These are phyloP conservation scores for Microcebus griseorufus DNA, from an alignment of 2,113 vertebrate species.

Conservation along the genomic window DNA sequence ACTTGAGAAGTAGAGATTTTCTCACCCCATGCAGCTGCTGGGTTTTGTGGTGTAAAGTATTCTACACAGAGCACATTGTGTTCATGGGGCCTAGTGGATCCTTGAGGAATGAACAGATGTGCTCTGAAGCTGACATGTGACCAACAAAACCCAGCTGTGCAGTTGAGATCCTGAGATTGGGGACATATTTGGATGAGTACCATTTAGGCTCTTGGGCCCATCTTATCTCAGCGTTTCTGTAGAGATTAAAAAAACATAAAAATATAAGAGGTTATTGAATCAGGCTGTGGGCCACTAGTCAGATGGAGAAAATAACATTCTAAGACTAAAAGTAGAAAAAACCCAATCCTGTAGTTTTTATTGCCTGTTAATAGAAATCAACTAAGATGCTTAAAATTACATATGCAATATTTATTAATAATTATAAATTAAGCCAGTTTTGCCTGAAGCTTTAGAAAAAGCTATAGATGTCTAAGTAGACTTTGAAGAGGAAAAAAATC, in stretches of 20 bases:
- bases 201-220: slow-evolving; percentile 53
- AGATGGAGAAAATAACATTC: slow-evolving; percentile 37
- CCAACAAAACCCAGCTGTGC: slow-evolving; percentile 80
- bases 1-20: slow-evolving; percentile 79
- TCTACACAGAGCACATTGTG: slow-evolving; percentile 78
- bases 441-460: slow-evolving; percentile 5
- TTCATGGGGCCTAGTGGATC: slow-evolving; percentile 76
- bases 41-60: slow-evolving; percentile 74
- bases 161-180: slow-evolving; percentile 70
- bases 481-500: not conserved
- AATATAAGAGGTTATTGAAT: slow-evolving; percentile 44
- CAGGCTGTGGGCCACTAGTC: not conserved
- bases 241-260: slow-evolving; percentile 53
- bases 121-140: slow-evolving; percentile 75
- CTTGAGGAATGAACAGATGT: slow-evolving; percentile 82
- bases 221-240: slow-evolving; percentile 70
- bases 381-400: not conserved
- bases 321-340: slow-evolving; percentile 52
- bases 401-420: slow-evolving; percentile 18
- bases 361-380: slow-evolving; percentile 23
- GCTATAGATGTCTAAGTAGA: not conserved
- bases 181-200: slow-evolving; percentile 71
- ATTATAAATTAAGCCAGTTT: slow-evolving; percentile 23
- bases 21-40: slow-evolving; percentile 78
- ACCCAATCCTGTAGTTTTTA: not conserved